Base-by-base conservation (phyloP, 2,797 vertebrate species). In the Denticeps clupeoides region DNA sequence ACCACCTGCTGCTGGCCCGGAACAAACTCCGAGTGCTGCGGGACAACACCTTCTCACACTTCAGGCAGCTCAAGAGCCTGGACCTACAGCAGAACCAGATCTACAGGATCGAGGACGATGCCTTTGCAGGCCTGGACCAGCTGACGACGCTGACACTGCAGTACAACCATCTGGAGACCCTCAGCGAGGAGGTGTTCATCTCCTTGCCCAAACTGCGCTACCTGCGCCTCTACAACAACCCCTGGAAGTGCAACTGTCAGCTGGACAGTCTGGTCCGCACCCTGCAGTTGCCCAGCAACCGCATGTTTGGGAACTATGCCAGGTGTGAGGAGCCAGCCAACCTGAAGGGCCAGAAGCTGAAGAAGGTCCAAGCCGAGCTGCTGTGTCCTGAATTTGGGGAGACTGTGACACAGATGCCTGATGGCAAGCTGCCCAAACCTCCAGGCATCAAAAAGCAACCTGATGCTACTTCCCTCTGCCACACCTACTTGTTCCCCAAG, bases 31-130 rank as follows among this genome's bases (percentile, higher is more conserved):
- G 85, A 55, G 80, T 88, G 53, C 27, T 99, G 65, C 84, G 86
- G 65, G 82, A 87, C 62, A 87, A 84, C 58, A 89, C 88, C 77
- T 98, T 98, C 73, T 83, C 87, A 38, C 82, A 78, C 67, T 95
- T 92, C 63, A 82, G 67, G 35, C 80, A 67, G 68, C 67, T 99
- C 55, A 87, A 84, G 64, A 95, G 86, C 56, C 67, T 99, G 63
- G 95, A 99, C 75, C 84, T 99, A 48, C 94, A 97, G 63, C 91
- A 94, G 69, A 99, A 99, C 22, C 74, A 82, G 52, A 90, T 99
- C 64, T 77, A 85, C 47, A 83, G 82, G 79, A 83, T 99, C 41
- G 90, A 95, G 37, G 84, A 74, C 0, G 73, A 82, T 3, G 87
- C 93, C 0, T 99, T 99, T 75, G 83, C 61, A 0, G 93, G 95